Conservation (phyloP, 2,797 vertebrate species). For the Argya squamiceps region DNA sequence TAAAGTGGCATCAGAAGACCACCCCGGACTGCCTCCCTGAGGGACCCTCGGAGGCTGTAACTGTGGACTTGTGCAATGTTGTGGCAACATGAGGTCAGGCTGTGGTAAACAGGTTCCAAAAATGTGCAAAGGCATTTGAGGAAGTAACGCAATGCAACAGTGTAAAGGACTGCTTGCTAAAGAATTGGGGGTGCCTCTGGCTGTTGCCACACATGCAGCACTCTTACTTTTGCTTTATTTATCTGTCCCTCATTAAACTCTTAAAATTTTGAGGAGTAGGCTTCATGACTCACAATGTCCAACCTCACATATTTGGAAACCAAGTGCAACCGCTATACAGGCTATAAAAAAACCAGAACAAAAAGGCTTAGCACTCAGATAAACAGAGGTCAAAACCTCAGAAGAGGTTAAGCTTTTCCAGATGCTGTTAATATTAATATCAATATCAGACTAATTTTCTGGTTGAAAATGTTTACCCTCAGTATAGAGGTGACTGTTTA, state of each 20-base stretch:
- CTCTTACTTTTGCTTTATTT: background rate
- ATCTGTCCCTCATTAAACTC: background rate
- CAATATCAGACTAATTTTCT: background rate
- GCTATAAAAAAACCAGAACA: background rate
- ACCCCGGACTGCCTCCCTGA: background rate
- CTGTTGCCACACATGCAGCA: background rate
- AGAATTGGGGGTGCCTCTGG: background rate
- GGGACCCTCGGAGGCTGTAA: background rate
- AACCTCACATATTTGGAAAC: background rate
- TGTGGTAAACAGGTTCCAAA: background rate
- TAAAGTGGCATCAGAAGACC: background rate
- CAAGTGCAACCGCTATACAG: background rate
- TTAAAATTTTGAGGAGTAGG: background rate
- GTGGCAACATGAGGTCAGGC: background rate
- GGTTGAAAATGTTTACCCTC: background rate
- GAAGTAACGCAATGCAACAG: background rate
- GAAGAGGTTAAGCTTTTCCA: background rate
- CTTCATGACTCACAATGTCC: background rate
- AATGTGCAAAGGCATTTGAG: background rate
- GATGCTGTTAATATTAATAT: background rate
- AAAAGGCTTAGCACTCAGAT: background rate
- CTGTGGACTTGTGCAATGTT: background rate
- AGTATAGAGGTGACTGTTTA: background rate
- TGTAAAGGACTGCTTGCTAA: background rate
- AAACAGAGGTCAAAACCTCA: background rate